These are phyloP conservation scores for Equus quagga DNA, from an alignment of 2,113 vertebrate species.

Conservation along the genomic window DNA sequence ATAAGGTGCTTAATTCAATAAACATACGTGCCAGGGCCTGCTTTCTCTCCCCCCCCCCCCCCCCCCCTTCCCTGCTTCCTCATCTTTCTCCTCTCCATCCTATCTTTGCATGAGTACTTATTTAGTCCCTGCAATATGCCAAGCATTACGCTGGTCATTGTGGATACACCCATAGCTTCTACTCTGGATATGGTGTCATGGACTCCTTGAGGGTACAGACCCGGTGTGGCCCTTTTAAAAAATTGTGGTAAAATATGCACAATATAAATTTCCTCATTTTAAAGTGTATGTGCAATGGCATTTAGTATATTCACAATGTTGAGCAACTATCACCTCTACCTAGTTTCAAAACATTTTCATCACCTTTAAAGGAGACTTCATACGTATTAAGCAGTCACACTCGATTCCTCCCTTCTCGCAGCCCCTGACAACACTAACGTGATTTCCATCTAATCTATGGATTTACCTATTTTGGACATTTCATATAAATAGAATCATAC, in stretches of 20 bases:
- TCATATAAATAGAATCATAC: background rate
- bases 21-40: background rate
- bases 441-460: background rate
- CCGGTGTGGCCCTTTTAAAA: background rate
- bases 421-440: background rate
- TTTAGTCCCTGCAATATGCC: no score
- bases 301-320: background rate
- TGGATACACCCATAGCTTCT: background rate
- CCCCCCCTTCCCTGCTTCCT: no score
- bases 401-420: background rate
- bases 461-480: background rate
- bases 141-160: background rate
- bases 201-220: background rate
- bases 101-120: background rate
- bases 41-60: fast-evolving
- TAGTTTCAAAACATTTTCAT: background rate
- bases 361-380: background rate
- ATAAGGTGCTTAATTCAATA: background rate
- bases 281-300: background rate
- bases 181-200: background rate
- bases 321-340: background rate
- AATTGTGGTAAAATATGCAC: background rate
- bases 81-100: no score
- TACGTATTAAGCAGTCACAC: background rate
- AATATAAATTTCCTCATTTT: background rate